Conservation (phyloP, 2,113 vertebrate species). For the Mus spicilegus region DNA sequence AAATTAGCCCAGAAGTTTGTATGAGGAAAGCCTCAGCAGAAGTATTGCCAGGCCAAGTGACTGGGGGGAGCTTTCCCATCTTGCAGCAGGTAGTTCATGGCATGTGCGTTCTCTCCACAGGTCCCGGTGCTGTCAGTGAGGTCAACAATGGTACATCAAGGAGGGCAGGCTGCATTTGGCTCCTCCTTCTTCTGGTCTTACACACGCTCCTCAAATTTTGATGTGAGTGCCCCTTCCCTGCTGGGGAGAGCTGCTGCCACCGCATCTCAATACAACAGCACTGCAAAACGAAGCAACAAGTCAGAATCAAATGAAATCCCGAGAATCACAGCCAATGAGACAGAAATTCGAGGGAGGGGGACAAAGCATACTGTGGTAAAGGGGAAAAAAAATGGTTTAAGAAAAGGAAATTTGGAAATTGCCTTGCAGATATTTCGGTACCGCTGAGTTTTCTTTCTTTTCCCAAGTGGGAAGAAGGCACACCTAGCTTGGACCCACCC, state of each 20-base stretch:
- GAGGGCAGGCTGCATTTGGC: slow-evolving; percentile 86
- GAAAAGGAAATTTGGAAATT: slow-evolving; percentile 77
- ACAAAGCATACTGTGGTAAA: slow-evolving; percentile 74
- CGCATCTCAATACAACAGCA: slow-evolving; percentile 46
- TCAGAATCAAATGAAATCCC: slow-evolving; percentile 80
- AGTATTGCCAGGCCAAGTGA: background rate
- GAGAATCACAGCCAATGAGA: slow-evolving; percentile 83
- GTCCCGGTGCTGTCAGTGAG: slow-evolving; percentile 94
- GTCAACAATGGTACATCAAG: slow-evolving; percentile 90
- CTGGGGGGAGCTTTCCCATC: accelerated
- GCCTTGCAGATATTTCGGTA: slow-evolving; percentile 82
- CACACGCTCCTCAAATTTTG: slow-evolving; percentile 92
- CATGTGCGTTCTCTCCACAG: slow-evolving; percentile 83
- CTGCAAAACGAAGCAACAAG: slow-evolving; percentile 55
- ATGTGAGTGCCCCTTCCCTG: slow-evolving; percentile 80
- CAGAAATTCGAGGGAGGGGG: slow-evolving; percentile 84
- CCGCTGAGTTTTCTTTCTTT: slow-evolving; percentile 80
- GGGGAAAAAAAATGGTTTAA: background rate
- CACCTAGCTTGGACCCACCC: slow-evolving; percentile 55
- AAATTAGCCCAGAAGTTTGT: background rate
- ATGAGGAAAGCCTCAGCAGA: background rate
- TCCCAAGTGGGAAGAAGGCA: slow-evolving; percentile 35
- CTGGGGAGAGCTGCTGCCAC: slow-evolving; percentile 66
- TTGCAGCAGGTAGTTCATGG: background rate
- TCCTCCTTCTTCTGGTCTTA: slow-evolving; percentile 89